phyloP scores from a whole-genome alignment of 2,797 vertebrate genomes.

The Podargus strigoides region DNA sequence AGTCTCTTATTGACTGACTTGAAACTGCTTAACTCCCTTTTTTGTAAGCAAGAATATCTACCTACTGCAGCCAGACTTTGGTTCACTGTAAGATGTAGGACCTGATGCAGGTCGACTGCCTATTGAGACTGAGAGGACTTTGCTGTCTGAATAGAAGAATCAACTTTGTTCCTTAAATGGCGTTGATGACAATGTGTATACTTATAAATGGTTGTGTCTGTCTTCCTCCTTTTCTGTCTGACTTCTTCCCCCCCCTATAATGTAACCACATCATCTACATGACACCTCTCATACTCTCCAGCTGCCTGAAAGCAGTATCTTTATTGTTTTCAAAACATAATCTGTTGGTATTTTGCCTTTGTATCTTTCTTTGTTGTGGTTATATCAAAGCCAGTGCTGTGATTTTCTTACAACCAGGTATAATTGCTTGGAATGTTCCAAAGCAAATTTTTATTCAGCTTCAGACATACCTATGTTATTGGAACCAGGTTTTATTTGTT shows the following conservation, averaged over 20 bases:
- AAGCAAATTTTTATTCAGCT: neutral
- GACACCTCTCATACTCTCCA: neutral
- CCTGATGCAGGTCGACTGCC: neutral
- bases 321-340: neutral
- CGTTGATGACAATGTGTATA: neutral
- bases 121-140: neutral
- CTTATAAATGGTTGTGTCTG: neutral
- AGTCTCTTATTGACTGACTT: neutral
- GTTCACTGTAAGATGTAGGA: neutral
- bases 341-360: slow-evolving; percentile 2
- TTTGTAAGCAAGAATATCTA: neutral
- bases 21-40: neutral
- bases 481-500: slow-evolving; percentile 28
- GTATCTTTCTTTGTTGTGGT: slow-evolving; percentile 22
- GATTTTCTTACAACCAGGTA: slow-evolving; percentile 12
- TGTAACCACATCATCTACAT: neutral
- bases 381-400: neutral
- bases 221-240: neutral
- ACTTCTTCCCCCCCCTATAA: neutral
- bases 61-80: neutral
- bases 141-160: neutral
- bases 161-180: neutral
- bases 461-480: slow-evolving; percentile 35
- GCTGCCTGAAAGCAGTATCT: neutral
- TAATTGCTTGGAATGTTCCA: slow-evolving; percentile 11